These are phyloP conservation scores for Oreochromis tanganicae DNA, from an alignment of 2,113 vertebrate species.

Conservation along the genomic window DNA sequence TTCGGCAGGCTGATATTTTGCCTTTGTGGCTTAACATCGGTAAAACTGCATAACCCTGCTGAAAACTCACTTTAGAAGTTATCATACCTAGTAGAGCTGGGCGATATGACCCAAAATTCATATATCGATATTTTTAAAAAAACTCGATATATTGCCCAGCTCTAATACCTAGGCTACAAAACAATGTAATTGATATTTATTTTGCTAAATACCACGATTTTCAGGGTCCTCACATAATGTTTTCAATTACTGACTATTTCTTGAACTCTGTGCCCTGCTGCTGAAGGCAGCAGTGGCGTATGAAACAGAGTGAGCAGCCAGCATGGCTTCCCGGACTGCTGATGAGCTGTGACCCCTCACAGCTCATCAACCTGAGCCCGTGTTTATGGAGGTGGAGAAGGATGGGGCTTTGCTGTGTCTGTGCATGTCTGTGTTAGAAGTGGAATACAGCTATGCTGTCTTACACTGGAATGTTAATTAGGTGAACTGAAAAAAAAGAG, in stretches of 20 bases:
- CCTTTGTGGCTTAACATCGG: background rate
- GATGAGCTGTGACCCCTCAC: slow-evolving; percentile 30
- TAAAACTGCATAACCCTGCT: background rate
- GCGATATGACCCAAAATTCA: no score
- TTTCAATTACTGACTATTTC: background rate
- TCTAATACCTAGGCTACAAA: background rate
- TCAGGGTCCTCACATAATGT: background rate
- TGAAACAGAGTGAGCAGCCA: background rate
- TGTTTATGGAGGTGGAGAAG: slow-evolving; percentile 50
- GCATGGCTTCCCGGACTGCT: background rate
- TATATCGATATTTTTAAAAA: no score
- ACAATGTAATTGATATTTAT: background rate
- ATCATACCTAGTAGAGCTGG: background rate
- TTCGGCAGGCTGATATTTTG: background rate
- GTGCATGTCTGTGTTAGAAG: slow-evolving; percentile 45
- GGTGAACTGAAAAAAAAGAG: slow-evolving; percentile 49
- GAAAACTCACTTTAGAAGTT: background rate
- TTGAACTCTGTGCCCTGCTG: background rate
- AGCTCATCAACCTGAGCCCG: slow-evolving; percentile 53
- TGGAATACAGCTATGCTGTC: slow-evolving; percentile 47
- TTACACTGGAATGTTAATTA: slow-evolving; percentile 69
- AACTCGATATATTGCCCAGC: no score
- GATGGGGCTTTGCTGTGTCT: slow-evolving; percentile 36
- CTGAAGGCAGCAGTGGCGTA: background rate
- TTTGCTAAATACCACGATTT: background rate